Conservation (phyloP, 2,888 invertebrate genomes). For the Metallyticus violacea region DNA sequence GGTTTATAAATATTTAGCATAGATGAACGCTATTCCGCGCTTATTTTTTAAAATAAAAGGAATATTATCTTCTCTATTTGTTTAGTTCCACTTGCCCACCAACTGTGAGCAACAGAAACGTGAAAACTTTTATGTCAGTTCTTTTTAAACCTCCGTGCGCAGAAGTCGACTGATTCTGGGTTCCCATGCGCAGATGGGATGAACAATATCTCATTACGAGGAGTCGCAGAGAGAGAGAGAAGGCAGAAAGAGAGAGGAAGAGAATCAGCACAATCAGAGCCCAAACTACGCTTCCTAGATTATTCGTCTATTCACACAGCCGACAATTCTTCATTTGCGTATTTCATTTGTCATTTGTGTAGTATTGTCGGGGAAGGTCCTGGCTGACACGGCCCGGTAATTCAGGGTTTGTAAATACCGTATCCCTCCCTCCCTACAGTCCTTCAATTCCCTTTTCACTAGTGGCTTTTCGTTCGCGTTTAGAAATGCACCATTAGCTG, state of each 20-base stretch:
- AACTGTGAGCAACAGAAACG: neutral
- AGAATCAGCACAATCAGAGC: constrained; percentile 28
- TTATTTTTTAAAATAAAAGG: too few species aligned
- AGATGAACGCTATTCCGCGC: too few species aligned
- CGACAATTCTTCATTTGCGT: constrained; percentile 56
- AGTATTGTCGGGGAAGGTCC: constrained; percentile 45
- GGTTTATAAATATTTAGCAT: too few species aligned
- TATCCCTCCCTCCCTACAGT: neutral
- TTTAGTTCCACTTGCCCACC: neutral
- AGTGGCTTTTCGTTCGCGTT: constrained; percentile 29
- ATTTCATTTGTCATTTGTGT: constrained; percentile 55
- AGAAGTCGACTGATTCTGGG: neutral
- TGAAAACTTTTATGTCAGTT: neutral
- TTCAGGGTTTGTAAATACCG: constrained; percentile 33
- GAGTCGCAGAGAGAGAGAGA: neutral
- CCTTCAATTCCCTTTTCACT: constrained; percentile 12
- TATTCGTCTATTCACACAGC: constrained; percentile 45
- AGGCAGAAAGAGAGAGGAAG: neutral
- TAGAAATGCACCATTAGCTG: constrained; percentile 33
- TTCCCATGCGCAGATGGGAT: constrained; percentile 22
- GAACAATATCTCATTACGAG: constrained; percentile 34
- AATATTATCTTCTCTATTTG: neutral
- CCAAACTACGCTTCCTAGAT: constrained; percentile 14
- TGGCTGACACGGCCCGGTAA: constrained; percentile 25
- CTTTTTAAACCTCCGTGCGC: neutral